Evolutionary conservation across 2,797 vertebrate species (phyloP), one percentile per base, ranked within the genome.

Genomic region (Helarctos malayanus): DNA sequence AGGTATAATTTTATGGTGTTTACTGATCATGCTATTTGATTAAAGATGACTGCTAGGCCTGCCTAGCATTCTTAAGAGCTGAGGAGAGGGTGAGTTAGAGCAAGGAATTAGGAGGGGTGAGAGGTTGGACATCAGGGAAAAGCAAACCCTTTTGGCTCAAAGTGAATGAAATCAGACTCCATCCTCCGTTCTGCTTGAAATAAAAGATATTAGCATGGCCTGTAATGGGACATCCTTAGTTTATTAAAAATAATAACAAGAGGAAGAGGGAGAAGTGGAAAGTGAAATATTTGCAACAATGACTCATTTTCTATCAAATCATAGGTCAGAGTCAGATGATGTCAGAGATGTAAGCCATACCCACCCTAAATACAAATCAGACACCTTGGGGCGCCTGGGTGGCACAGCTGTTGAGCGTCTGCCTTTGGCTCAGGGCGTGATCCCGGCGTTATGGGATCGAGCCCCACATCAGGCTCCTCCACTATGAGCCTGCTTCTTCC

Each of bases 21-120:
- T 82, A 89, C 85, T 89, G 94, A 95, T 89, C 59, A 84, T 87
- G 59, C 56, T 89, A 85, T 94, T 95, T 95, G 75, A 95, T 97
- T 95, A 88, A 94, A 87, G 95, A 97, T 97, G 79, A 97, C 76
- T 94, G 88, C 75, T 88, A 95, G 81, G 81, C 89, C 94, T 98
- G 92, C 76, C 85, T 86, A 94, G 56, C 85, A 97, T 94, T 93
- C 88, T 96, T 95, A 68, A 59, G 89, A 92, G 79, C 85, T 95
- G 85, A 96, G 78, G 38, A 92, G 52, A 78, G 87, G n/a, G 56
- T 63, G 68, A 84, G 13, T 93, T 54, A 52, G 69, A 92, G 27
- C 35, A 52, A 81, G 61, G 29, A 82, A 59, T 89, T 90, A 82
- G 59, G 45, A 82, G 59, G 91, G 19, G 49, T 69, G 3, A 52